These are phyloP conservation scores for Tipula vernalis DNA, from an alignment of 2,888 invertebrate genomes.

Conservation along the genomic window DNA sequence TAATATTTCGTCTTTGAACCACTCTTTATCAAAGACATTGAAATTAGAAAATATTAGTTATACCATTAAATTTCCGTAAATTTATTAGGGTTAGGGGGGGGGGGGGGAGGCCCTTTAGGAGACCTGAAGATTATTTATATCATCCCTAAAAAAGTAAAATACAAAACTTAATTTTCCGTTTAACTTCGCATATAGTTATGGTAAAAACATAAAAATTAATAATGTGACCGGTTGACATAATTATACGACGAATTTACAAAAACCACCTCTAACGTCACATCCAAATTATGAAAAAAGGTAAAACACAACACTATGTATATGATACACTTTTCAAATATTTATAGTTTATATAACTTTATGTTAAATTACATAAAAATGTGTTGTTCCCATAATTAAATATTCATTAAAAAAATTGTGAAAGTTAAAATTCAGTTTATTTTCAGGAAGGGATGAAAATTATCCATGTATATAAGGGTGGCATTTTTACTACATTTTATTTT, in stretches of 20 bases:
- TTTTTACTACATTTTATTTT: background rate
- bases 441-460: background rate
- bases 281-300: background rate
- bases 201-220: background rate
- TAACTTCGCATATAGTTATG: background rate
- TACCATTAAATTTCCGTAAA: too few relatives aligned
- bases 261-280: background rate
- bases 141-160: too few relatives aligned
- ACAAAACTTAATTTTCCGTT: too few relatives aligned
- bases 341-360: background rate
- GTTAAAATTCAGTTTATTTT: background rate
- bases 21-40: too few relatives aligned
- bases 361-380: background rate
- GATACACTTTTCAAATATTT: background rate
- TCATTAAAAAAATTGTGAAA: background rate
- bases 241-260: background rate
- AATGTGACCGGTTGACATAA: background rate
- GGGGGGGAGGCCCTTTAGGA: too few relatives aligned
- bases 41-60: too few relatives aligned
- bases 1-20: too few relatives aligned
- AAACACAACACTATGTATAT: background rate
- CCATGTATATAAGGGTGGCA: background rate
- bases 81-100: too few relatives aligned
- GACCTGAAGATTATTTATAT: too few relatives aligned
- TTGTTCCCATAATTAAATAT: conserved; percentile 10